phyloP scores from a whole-genome alignment of 2,113 vertebrate species.

The Toxotes chatareus region DNA sequence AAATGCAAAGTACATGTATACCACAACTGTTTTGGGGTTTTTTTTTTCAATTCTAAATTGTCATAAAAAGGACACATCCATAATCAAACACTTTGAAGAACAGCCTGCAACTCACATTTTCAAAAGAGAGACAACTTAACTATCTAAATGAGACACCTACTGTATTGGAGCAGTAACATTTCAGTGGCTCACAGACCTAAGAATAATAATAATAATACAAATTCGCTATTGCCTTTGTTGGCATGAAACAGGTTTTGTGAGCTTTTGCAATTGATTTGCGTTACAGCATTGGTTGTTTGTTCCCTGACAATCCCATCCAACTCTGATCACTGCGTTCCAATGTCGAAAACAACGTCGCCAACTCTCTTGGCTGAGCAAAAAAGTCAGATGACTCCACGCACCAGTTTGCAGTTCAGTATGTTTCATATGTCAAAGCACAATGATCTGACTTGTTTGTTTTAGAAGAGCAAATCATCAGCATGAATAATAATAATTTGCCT shows the following conservation, averaged over 20 bases:
- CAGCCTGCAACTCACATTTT: background rate
- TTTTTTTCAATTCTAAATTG: background rate
- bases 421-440: background rate
- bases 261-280: background rate
- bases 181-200: background rate
- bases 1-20: conserved; percentile 12
- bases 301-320: conserved; percentile 13
- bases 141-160: background rate
- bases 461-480: conserved; percentile 7
- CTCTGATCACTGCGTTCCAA: conserved; percentile 8
- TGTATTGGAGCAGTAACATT: background rate
- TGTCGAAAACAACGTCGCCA: conserved; percentile 19
- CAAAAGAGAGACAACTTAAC: background rate
- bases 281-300: background rate
- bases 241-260: conserved; percentile 29
- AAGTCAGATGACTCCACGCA: conserved; percentile 32
- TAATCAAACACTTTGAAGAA: no score
- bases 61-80: no score
- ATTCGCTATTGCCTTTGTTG: background rate
- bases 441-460: background rate
- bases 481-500: conserved; percentile 11
- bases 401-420: conserved; percentile 18
- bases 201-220: background rate
- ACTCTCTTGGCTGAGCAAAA: conserved; percentile 25
- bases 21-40: no score